phyloP scores from a whole-genome alignment of 2,888 invertebrate species.

The Stramonita haemastoma region DNA sequence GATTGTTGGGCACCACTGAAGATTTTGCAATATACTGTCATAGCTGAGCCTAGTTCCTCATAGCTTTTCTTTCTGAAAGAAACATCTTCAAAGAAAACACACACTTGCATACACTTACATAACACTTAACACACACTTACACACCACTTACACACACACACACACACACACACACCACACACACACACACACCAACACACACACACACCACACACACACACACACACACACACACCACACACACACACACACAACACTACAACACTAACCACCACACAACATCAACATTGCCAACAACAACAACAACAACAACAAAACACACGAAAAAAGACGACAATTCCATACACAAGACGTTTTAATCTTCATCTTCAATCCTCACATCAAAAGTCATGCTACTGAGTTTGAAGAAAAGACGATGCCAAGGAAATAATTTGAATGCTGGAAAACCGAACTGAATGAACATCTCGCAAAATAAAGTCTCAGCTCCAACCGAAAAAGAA shows the following conservation, averaged over 20 bases:
- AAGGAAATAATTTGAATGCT: too few relatives aligned
- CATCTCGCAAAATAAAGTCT: too few relatives aligned
- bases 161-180: constrained; percentile 8
- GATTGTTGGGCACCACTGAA: too few relatives aligned
- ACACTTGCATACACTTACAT: background rate
- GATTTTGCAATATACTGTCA: too few relatives aligned
- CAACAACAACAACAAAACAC: background rate
- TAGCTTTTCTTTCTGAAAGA: too few relatives aligned
- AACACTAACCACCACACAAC: background rate
- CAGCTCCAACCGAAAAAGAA: too few relatives aligned
- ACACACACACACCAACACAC: background rate
- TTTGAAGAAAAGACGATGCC: too few relatives aligned
- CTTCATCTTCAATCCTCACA: too few relatives aligned
- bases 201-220: background rate
- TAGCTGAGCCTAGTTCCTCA: too few relatives aligned
- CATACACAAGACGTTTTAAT: background rate
- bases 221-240: background rate
- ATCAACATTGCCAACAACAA: background rate
- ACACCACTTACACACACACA: constrained; percentile 17
- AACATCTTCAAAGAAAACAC: background rate
- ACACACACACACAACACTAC: background rate
- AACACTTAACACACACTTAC: background rate
- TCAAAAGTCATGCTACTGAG: too few relatives aligned
- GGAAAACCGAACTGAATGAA: too few relatives aligned
- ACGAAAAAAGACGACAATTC: background rate